phyloP scores from a whole-genome alignment of 2,113 vertebrate genomes.

The Stercorarius parasiticus region DNA sequence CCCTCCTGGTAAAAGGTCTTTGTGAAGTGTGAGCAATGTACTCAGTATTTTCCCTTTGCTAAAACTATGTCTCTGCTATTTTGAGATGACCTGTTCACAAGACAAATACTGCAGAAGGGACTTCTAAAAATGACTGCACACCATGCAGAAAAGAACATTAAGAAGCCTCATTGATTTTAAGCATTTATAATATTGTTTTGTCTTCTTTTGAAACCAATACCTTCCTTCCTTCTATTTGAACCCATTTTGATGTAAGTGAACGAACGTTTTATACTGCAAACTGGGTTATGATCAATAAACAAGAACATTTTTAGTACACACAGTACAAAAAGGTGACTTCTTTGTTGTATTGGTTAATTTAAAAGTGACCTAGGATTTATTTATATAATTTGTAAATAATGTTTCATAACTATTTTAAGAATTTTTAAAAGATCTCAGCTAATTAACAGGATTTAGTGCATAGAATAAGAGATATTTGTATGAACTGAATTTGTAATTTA shows the following conservation, averaged over 20 bases:
- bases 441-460: slow-evolving; percentile 44
- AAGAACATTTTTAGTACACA: slow-evolving; percentile 70
- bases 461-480: slow-evolving; percentile 31
- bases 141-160: slow-evolving; percentile 25
- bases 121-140: slow-evolving; percentile 37
- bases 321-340: slow-evolving; percentile 60
- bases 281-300: slow-evolving; percentile 78
- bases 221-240: slow-evolving; percentile 53
- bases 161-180: slow-evolving; percentile 64
- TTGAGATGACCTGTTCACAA: slow-evolving; percentile 57
- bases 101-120: slow-evolving; percentile 37
- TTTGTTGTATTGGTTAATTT: slow-evolving; percentile 61
- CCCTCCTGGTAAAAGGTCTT: slow-evolving; percentile 28
- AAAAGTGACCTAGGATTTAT: slow-evolving; percentile 67
- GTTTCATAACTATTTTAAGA: slow-evolving; percentile 68
- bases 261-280: slow-evolving; percentile 77
- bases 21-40: slow-evolving; percentile 56
- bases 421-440: slow-evolving; percentile 54
- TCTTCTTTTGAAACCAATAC: slow-evolving; percentile 58
- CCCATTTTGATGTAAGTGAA: slow-evolving; percentile 76
- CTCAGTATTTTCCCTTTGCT: slow-evolving; percentile 34
- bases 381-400: slow-evolving; percentile 79
- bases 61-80: slow-evolving; percentile 46
- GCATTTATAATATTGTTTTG: slow-evolving; percentile 73
- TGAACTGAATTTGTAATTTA: slow-evolving; percentile 47